phyloP scores from a whole-genome alignment of 1,140 invertebrate species.

The Dreissena rostriformis region DNA sequence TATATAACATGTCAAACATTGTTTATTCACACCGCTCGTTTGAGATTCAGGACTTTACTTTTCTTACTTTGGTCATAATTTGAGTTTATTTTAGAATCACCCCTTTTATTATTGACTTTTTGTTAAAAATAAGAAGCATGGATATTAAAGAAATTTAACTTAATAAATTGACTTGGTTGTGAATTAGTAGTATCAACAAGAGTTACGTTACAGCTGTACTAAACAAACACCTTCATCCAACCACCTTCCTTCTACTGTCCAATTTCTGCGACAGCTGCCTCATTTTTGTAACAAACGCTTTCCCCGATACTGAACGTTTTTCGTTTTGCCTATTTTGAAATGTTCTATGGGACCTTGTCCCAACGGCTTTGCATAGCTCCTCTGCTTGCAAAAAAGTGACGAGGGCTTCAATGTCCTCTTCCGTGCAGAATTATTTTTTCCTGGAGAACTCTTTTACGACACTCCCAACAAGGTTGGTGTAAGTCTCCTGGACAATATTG shows the following conservation, averaged over 20 bases:
- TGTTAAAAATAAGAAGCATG: too few relatives aligned
- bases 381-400: neutral
- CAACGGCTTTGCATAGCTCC: neutral
- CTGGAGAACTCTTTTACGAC: neutral
- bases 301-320: neutral
- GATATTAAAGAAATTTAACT: too few relatives aligned
- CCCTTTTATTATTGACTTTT: too few relatives aligned
- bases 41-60: too few relatives aligned
- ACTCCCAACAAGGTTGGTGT: neutral
- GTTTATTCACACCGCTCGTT: too few relatives aligned
- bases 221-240: too few relatives aligned
- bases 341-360: neutral
- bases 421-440: neutral
- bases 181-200: too few relatives aligned
- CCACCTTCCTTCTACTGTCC: neutral
- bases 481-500: neutral
- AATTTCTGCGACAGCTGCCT: neutral
- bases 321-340: neutral
- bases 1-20: too few relatives aligned
- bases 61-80: too few relatives aligned
- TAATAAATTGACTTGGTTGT: too few relatives aligned
- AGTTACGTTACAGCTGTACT: too few relatives aligned
- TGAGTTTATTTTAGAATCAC: too few relatives aligned
- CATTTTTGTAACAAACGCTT: neutral
- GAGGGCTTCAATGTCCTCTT: slow-evolving; percentile 2